A percentile compares a stretch with the other conserved stretches of the same genome.
Conservation (phyloP, 2,888 invertebrate species). For the Troides oblongomaculatus region DNA sequence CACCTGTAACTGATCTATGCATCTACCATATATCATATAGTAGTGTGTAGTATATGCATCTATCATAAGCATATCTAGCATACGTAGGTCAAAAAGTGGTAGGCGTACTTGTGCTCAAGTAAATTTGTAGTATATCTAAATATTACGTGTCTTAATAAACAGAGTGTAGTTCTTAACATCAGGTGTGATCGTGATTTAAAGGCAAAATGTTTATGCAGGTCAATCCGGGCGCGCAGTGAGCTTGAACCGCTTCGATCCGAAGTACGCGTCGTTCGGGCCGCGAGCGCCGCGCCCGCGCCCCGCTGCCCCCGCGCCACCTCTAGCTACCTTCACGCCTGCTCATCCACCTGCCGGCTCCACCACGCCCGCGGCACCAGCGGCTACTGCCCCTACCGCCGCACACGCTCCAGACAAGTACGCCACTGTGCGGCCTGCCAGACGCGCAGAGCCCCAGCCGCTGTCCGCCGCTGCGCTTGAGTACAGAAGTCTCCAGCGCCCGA, state of each 20-base stretch:
- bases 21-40: no score
- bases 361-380: slow-evolving; percentile 36
- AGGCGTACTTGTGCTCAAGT: no score
- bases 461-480: slow-evolving; percentile 79
- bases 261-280: slow-evolving; percentile 79
- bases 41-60: no score
- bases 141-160: no score
- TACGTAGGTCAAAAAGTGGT: no score
- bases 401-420: slow-evolving; percentile 59
- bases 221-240: slow-evolving; percentile 63
- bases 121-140: no score
- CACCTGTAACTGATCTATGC: no score
- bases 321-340: slow-evolving; percentile 55
- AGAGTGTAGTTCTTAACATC: no score
- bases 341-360: slow-evolving; percentile 49
- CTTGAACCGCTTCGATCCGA: slow-evolving; percentile 82
- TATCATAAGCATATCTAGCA: no score
- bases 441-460: slow-evolving; percentile 75
- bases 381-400: slow-evolving; percentile 22
- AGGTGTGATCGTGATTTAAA: no score
- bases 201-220: slow-evolving; percentile 40
- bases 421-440: slow-evolving; percentile 63
- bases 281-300: slow-evolving; percentile 71
- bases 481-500: slow-evolving; percentile 79
- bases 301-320: slow-evolving; percentile 62